Conservation (phyloP, 1,140 invertebrate genomes). For the Drosophila nigromelanica region DNA sequence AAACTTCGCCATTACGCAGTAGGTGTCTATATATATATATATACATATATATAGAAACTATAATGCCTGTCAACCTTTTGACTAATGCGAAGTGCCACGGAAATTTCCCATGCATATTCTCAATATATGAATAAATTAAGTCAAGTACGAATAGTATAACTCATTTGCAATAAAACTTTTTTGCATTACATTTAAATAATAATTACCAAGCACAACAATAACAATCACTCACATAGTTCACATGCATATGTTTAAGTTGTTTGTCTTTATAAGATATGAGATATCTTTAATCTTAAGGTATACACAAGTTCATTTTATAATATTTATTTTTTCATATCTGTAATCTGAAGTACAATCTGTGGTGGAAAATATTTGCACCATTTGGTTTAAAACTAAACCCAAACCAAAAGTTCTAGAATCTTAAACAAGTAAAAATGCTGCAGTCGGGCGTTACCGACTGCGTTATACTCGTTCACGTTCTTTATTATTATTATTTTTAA, state of each 20-base stretch:
- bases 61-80: conserved; percentile 5
- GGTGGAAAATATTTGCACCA: too few relatives aligned
- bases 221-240: conserved; percentile 44
- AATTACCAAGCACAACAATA: conserved; percentile 1
- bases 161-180: conserved; percentile 7
- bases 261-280: too few relatives aligned
- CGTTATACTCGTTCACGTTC: too few relatives aligned
- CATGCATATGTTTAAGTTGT: conserved; percentile 7
- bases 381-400: too few relatives aligned
- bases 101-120: conserved; percentile 33
- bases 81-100: conserved; percentile 8
- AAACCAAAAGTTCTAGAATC: too few relatives aligned
- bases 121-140: conserved; percentile 33
- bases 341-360: too few relatives aligned
- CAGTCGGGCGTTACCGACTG: too few relatives aligned
- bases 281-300: not conserved
- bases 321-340: too few relatives aligned
- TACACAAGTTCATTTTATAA: not conserved
- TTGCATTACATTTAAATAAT: conserved; percentile 2
- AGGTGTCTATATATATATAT: too few relatives aligned
- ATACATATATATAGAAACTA: not conserved
- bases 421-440: too few relatives aligned
- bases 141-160: conserved; percentile 22
- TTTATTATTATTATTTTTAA: too few relatives aligned
- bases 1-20: not conserved